A percentile compares a stretch with the other conserved stretches of the same genome.
Conservation (phyloP, 2,888 invertebrate genomes). For the Eilema depressum region DNA sequence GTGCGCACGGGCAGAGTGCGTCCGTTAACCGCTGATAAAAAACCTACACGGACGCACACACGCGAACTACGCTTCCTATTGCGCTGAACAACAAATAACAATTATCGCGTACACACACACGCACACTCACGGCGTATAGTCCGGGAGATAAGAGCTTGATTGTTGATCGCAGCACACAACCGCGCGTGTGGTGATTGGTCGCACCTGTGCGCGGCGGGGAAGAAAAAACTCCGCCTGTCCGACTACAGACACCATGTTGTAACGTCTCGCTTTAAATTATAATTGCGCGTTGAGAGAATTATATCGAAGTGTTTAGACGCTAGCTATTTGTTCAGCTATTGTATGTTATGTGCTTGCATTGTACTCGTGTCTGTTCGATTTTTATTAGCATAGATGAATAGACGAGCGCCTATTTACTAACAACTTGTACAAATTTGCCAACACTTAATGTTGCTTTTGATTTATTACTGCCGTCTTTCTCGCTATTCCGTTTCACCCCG, state of each 20-base stretch:
- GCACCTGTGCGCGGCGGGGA: constrained; percentile 68
- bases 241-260: constrained; percentile 63
- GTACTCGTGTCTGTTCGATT: constrained; percentile 24
- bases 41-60: constrained; percentile 66
- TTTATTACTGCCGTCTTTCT: neutral
- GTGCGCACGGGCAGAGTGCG: constrained; percentile 73
- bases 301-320: constrained; percentile 53
- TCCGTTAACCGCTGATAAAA: constrained; percentile 80
- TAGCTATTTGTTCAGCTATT: constrained; percentile 46
- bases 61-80: constrained; percentile 65
- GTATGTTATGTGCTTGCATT: constrained; percentile 35
- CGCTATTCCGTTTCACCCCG: neutral
- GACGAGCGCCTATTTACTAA: constrained; percentile 32
- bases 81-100: constrained; percentile 67
- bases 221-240: constrained; percentile 70
- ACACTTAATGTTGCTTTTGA: constrained; percentile 9
- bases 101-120: constrained; percentile 69
- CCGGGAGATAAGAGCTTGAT: constrained; percentile 64
- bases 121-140: constrained; percentile 40
- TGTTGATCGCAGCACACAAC: constrained; percentile 61
- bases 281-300: constrained; percentile 58
- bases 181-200: constrained; percentile 69
- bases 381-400: constrained; percentile 26
- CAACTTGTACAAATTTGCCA: constrained; percentile 20
- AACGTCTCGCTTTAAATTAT: constrained; percentile 52